Base-by-base conservation (phyloP, 64 coral and sea anemone species). In the Hydrozoanthus tunicans region DNA sequence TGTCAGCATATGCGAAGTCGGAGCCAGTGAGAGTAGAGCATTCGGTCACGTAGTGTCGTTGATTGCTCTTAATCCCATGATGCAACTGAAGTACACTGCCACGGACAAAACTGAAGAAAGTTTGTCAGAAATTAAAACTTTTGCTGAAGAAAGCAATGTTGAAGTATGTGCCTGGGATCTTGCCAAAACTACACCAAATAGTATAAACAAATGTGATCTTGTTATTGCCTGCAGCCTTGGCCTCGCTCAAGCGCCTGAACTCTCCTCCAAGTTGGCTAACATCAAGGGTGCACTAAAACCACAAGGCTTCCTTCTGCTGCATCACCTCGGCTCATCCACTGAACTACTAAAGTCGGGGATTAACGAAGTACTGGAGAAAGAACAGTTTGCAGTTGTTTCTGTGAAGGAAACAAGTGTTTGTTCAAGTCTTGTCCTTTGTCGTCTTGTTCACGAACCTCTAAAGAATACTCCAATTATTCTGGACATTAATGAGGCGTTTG, bases 401-500 rank as follows among this genome's bases (percentile, higher is more conserved):
- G 63, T 95, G 61, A 93, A 93, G 67, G 83, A 83, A 54, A 82
- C 80, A 59, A 55, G 43, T 73, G 79, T 74, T 56, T 54, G 79
- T 57, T 90, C 94, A 25, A 93, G 79, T 79, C 91, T 95, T 53
- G 11, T 93, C 66, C 91, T 95, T 7, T 95, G 85, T 75, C 86
- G 94, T 13, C 54, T 90, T 59, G 60, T 65, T 64, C 64, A 83
- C 17, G 65, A 78, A 61, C 64, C 85, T 43, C 53, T 70, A 51
- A 91, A 90, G 82, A 85, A 95, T 17, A 61, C 69, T 1, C 94
- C 94, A 12, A 51, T 77, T 14, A 77, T 93, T 58, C 20, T 95
- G 14, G 79, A 95, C 27, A 89, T 95, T 43, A 91, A 95, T 53
- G 91, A 95, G 58, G 85, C 91, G 43, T 95, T 95, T 92, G 86